Evolutionary conservation across 2,888 invertebrate genomes (phyloP).

Genomic region (Monoplex corrugatus): DNA sequence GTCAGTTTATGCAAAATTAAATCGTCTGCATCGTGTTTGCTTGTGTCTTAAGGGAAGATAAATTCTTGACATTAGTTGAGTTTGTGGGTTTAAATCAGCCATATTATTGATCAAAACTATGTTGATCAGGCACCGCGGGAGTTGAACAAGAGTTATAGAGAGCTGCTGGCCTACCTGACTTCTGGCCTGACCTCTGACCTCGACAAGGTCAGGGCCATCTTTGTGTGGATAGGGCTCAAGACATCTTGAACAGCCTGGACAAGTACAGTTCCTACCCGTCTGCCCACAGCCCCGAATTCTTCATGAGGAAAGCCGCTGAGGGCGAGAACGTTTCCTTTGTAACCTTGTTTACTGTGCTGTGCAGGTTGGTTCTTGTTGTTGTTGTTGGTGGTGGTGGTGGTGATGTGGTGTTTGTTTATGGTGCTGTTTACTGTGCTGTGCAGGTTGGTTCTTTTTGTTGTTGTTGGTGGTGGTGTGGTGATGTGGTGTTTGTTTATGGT

Average conservation of each 20-base stretch:
- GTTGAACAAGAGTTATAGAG: neutral
- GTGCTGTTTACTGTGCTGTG: too few relatives aligned
- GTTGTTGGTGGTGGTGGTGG: too few relatives aligned
- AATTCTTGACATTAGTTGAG: too few relatives aligned
- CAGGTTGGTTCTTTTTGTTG: too few relatives aligned
- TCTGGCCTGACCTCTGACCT: slow-evolving; percentile 35
- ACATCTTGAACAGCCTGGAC: neutral
- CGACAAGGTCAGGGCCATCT: slow-evolving; percentile 47
- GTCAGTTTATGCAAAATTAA: too few relatives aligned
- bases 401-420: too few relatives aligned
- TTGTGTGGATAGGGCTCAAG: slow-evolving; percentile 33
- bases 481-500: too few relatives aligned
- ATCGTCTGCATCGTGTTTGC: too few relatives aligned
- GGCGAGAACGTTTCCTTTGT: neutral
- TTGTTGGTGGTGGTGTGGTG: too few relatives aligned
- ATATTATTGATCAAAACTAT: too few relatives aligned
- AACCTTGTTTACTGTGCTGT: neutral
- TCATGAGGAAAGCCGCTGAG: neutral
- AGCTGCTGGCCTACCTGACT: slow-evolving; percentile 32
- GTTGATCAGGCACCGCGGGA: neutral
- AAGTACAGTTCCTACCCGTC: neutral
- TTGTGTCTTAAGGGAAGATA: too few relatives aligned
- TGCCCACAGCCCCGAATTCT: neutral
- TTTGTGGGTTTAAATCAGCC: neutral
- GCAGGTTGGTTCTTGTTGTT: slow-evolving; percentile 23